Percentiles rank a stretch among this genome's conserved stretches.
These are phyloP conservation scores for Drosophila aldrichi DNA, from an alignment of 2,888 invertebrate genomes.

Conservation along the genomic window DNA sequence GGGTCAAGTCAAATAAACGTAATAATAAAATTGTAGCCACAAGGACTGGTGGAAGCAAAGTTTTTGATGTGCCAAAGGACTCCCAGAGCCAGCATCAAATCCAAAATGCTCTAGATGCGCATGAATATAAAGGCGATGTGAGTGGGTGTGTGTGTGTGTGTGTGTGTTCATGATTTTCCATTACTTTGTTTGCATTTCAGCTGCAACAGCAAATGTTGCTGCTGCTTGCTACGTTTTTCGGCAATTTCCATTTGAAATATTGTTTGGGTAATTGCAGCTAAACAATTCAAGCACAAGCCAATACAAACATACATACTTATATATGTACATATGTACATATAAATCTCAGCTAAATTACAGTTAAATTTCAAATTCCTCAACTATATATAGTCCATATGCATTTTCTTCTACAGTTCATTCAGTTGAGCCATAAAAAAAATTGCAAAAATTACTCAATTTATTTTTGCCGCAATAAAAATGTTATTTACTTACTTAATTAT, in stretches of 20 bases:
- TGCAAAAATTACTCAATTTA: background rate
- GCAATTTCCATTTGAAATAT: constrained; percentile 46
- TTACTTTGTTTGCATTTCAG: constrained; percentile 15
- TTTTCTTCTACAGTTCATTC: background rate
- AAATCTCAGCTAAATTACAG: constrained; percentile 1
- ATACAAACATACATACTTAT: background rate
- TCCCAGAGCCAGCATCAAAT: constrained; percentile 30
- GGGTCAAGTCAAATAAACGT: constrained; percentile 80
- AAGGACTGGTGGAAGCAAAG: constrained; percentile 55
- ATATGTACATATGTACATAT: background rate
- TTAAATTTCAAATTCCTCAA: background rate
- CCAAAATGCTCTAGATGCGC: constrained; percentile 12
- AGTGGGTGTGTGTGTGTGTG: background rate
- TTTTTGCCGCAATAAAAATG: background rate
- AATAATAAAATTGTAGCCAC: constrained; percentile 80
- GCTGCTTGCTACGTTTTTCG: constrained; percentile 20
- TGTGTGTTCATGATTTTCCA: constrained; percentile 9
- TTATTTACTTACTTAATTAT: constrained; percentile 5
- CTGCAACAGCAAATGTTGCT: constrained; percentile 13
- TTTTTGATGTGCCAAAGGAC: constrained; percentile 39
- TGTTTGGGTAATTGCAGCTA: constrained; percentile 46
- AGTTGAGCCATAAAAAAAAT: background rate
- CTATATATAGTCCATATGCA: background rate
- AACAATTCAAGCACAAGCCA: constrained; percentile 22
- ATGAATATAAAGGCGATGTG: constrained; percentile 6